A percentile compares a stretch with the other conserved stretches of the same genome.
phyloP scores from a whole-genome alignment of 2,888 invertebrate species.

The Nomada fabriciana region DNA sequence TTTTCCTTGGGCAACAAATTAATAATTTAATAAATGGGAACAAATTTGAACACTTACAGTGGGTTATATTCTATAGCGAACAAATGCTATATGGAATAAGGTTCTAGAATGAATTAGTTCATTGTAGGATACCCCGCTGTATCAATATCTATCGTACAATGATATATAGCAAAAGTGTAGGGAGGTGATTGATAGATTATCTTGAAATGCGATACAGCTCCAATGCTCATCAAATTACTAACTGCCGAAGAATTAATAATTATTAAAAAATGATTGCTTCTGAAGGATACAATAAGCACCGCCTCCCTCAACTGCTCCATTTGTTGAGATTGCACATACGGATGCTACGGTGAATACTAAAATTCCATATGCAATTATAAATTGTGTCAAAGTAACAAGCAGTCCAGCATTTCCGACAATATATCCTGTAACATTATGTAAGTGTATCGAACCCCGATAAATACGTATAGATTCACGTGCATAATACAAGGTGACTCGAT shows the following conservation, averaged over 20 bases:
- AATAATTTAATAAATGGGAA: no score
- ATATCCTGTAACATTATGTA: constrained; percentile 89
- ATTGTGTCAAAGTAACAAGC: constrained; percentile 93
- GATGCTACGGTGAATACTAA: constrained; percentile 97
- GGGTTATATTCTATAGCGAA: no score
- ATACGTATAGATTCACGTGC: background rate
- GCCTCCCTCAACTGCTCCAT: constrained; percentile 99
- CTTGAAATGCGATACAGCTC: background rate
- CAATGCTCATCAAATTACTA: background rate
- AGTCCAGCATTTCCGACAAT: constrained; percentile 98
- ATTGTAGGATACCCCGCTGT: no score
- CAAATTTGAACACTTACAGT: no score
- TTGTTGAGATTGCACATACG: constrained; percentile 99
- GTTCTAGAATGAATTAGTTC: no score
- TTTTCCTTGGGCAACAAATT: no score
- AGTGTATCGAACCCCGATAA: background rate
- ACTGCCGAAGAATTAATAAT: background rate
- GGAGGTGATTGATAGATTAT: constrained; percentile 24
- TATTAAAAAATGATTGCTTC: background rate
- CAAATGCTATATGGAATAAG: no score
- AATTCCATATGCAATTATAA: constrained; percentile 97
- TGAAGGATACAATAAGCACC: constrained; percentile 99
- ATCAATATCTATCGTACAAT: no score
- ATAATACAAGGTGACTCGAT: background rate
- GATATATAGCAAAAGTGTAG: background rate